Base-by-base conservation (phyloP, 2,113 vertebrate species). In the Sterna hirundo region DNA sequence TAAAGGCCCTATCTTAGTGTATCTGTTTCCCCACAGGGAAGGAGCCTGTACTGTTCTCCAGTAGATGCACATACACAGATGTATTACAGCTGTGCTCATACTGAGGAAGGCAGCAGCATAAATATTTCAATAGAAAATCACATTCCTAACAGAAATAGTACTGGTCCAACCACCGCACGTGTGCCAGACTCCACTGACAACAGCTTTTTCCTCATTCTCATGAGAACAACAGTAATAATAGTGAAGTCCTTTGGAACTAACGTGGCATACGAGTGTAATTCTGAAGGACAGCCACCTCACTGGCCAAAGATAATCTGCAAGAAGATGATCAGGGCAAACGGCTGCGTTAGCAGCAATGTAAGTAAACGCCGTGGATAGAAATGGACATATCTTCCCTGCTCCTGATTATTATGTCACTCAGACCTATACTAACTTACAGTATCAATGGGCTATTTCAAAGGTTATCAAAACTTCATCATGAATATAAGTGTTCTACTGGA, bases 241-340 rank as follows among this genome's bases (percentile, higher is more conserved):
- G 3, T 36, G 40, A 74, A 96, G 72, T 86, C 54, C 42, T 93
- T 90, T 78, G 94, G 60, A 95, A 83, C 27, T 93, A 95, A 96
- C 92, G 88, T 96, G 76, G 88, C 61, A 6, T 93, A 21, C 11
- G 13, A 88, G n/a, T 78, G n/a, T 27, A 69, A 86, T 83, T 95
- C 92, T 58, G 92, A 92, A 96, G 83, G 80, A 69, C 91, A 80
- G 80, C 38, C 88, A 82, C 44, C 69, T 94, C 83, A 61, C 55
- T 88, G 91, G 78, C 40, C 1, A 1, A 90, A 75, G 20, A 62
- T 77, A 91, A 79, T 86, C 79, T 89, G 26, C 70, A 89, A 30
- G 29, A 83, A 69, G 65, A 36, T 94, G 81, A 71, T 23, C 36
- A 49, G 66, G 77, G 52, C 40, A 93, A 93, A 84, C 46, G 34